These are phyloP conservation scores for Spisula subtruncata DNA, from an alignment of 2,888 invertebrate species.

Conservation along the genomic window DNA sequence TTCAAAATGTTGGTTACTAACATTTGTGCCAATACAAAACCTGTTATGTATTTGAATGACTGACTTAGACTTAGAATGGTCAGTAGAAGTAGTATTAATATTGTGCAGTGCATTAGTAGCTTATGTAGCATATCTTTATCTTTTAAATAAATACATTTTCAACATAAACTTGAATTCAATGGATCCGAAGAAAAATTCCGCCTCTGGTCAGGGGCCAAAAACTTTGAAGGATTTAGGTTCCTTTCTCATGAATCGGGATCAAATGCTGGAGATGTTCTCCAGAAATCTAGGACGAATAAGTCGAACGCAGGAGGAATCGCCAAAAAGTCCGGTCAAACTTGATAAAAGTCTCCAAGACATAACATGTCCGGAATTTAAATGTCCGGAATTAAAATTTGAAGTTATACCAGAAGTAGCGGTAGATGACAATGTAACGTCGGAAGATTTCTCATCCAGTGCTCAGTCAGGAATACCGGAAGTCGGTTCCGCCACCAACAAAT, in stretches of 20 bases:
- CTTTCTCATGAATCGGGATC: conserved; percentile 23
- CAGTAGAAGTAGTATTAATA: conserved; percentile 15
- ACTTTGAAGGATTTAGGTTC: conserved; percentile 17
- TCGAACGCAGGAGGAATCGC: conserved; percentile 15
- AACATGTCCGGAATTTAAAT: conserved; percentile 5
- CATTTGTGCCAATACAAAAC: neutral
- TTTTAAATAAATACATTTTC: neutral
- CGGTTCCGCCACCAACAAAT: neutral
- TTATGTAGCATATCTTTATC: neutral
- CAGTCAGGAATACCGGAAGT: neutral
- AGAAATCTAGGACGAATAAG: conserved; percentile 13
- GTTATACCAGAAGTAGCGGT: neutral
- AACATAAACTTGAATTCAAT: neutral
- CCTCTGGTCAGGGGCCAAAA: neutral
- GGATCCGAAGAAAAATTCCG: neutral
- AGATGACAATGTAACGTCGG: neutral
- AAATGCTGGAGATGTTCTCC: conserved; percentile 20
- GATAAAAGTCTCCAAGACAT: conserved; percentile 21
- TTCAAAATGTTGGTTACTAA: too few relatives aligned
- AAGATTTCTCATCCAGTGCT: neutral
- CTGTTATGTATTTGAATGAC: neutral
- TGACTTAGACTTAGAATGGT: neutral
- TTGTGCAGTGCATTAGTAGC: neutral
- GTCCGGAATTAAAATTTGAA: conserved; percentile 8
- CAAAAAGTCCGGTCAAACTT: neutral